These are phyloP conservation scores for Melinaea menophilus DNA, from an alignment of 2,888 invertebrate genomes.

Conservation along the genomic window DNA sequence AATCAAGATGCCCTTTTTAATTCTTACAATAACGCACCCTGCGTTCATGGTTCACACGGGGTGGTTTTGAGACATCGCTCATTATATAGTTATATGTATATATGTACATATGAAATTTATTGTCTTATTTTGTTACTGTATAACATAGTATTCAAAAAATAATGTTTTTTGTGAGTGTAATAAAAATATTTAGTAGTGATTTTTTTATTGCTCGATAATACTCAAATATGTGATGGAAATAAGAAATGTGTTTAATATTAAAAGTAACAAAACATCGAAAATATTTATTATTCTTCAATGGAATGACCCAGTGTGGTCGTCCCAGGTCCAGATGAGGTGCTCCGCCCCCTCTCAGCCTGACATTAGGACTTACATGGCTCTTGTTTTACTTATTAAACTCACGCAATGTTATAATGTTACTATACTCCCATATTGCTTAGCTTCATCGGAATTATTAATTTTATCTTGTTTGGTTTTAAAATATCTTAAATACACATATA, in stretches of 20 bases:
- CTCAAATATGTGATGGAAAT: too few species aligned
- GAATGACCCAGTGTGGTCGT: slow-evolving; percentile 41
- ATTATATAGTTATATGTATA: too few species aligned
- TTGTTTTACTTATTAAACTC: slow-evolving; percentile 28
- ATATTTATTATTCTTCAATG: neutral
- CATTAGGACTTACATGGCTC: slow-evolving; percentile 31
- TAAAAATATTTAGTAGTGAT: too few species aligned
- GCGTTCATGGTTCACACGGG: slow-evolving; percentile 38
- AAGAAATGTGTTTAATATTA: too few species aligned
- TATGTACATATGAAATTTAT: too few species aligned
- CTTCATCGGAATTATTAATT: neutral
- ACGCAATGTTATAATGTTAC: slow-evolving; percentile 16
- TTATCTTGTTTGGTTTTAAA: neutral
- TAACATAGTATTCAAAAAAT: too few species aligned
- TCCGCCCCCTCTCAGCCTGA: slow-evolving; percentile 39
- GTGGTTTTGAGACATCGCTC: slow-evolving; percentile 12
- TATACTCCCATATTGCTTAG: neutral
- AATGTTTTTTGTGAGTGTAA: too few species aligned
- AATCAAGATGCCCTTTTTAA: slow-evolving; percentile 57
- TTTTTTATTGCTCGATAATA: too few species aligned
- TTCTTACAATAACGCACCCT: slow-evolving; percentile 63
- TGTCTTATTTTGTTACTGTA: too few species aligned
- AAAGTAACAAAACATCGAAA: too few species aligned
- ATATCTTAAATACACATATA: neutral
- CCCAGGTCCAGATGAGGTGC: slow-evolving; percentile 35